These are phyloP conservation scores for Oncorhynchus gorbuscha DNA, from an alignment of 2,113 vertebrate species.

Conservation along the genomic window DNA sequence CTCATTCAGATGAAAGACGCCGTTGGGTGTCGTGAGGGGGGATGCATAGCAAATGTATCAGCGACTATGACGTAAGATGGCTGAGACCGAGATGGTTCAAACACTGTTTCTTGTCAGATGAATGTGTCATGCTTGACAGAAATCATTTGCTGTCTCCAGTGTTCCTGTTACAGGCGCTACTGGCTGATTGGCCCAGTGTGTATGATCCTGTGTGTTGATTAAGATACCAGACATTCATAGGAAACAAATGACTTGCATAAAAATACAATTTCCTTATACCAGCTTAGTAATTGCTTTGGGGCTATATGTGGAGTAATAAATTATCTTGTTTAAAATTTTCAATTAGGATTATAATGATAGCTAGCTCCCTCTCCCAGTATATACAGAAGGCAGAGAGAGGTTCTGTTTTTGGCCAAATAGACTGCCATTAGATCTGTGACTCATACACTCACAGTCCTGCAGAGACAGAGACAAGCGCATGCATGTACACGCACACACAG, in stretches of 20 bases:
- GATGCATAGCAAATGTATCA: constrained; percentile 43
- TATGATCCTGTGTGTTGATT: constrained; percentile 11
- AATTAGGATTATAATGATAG: constrained; percentile 42
- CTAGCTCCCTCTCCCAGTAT: constrained; percentile 9
- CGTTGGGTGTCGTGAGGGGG: no score
- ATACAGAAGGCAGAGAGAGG: constrained; percentile 4
- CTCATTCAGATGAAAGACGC: no score
- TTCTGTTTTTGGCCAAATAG: constrained; percentile 33
- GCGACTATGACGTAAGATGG: constrained; percentile 34
- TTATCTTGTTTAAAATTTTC: constrained; percentile 28
- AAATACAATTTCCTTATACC: neutral
- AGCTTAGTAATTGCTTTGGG: constrained; percentile 28
- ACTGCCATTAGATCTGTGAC: constrained; percentile 43
- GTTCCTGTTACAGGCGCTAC: constrained; percentile 20
- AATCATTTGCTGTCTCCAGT: constrained; percentile 37
- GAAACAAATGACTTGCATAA: constrained; percentile 16
- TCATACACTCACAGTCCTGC: constrained; percentile 27
- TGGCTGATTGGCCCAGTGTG: neutral
- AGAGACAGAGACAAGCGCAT: neutral
- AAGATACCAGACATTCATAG: constrained; percentile 15
- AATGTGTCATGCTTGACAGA: constrained; percentile 52
- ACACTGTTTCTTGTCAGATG: constrained; percentile 47
- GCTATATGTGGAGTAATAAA: constrained; percentile 26
- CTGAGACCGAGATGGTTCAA: constrained; percentile 25
- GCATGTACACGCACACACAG: neutral